Base-by-base conservation (phyloP, 2,113 vertebrate species). In the Channa argus region DNA sequence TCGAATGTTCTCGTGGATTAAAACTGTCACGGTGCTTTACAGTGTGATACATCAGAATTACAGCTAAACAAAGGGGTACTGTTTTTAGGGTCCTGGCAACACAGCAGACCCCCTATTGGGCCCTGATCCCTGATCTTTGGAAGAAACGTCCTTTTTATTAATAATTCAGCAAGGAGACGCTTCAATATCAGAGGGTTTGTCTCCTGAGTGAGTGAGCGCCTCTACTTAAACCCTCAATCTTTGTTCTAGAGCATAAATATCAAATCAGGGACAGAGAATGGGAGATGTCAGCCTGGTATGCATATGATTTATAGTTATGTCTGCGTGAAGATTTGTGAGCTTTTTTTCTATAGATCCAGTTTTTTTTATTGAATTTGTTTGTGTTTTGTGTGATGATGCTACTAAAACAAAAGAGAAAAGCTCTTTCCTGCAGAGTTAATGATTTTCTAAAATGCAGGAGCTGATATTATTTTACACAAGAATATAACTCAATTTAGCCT, bases 161-260 rank as follows among this genome's bases (percentile, higher is more conserved):
- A 88, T 92, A 87, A 90, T 92, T 89, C 86, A 91, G 64, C 68
- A 46, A 50, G 43, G 55, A 82, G 58, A 47, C 68, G 59, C 77
- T 88, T 87, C 77, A 83, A 80, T 84, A 83, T 77, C 71, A 63
- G 77, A 84, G 53, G 44, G 67, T 80, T 71, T 69, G 44, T 82
- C 70, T 70, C 78, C 77, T 55, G 41, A 36, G 63, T n/a, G 12
- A 71, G 71, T 8, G 46, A 71, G 63, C 78, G 39, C 51, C 8
- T 1, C 14, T 10, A 41, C 50, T 71, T 64, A 62, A 77, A 78
- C 33, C 64, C 33, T 61, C 71, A 15, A 24, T 73, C 72, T 71
- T 77, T 61, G 45, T 68, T 76, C 54, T 75, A 12, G 38, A 45
- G 52, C 50, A 70, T 39, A 71, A 60, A 74, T 12, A 2, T 14